These are phyloP conservation scores for Orgyia antiqua DNA, from an alignment of 2,888 invertebrate species.

Conservation along the genomic window DNA sequence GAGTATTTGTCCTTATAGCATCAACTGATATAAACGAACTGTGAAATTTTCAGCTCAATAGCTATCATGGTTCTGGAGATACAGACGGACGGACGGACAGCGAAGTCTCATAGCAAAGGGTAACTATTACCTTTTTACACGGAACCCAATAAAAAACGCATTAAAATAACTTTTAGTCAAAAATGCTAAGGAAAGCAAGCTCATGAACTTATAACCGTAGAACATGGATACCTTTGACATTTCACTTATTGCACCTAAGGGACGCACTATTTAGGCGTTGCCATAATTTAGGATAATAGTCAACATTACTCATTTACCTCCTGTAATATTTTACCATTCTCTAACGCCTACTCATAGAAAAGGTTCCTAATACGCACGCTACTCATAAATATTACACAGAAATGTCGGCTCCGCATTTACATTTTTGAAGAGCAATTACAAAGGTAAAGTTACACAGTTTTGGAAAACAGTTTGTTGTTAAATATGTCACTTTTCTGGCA, in stretches of 20 bases:
- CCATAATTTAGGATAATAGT: slow-evolving; percentile 52
- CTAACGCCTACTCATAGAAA: slow-evolving; percentile 27
- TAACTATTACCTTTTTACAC: too few relatives aligned
- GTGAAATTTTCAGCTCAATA: too few relatives aligned
- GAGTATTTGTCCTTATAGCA: too few relatives aligned
- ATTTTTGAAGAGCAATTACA: slow-evolving; percentile 49
- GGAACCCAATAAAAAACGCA: too few relatives aligned
- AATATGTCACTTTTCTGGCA: slow-evolving; percentile 33
- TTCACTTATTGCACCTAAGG: slow-evolving; percentile 22
- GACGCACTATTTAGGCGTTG: slow-evolving; percentile 23
- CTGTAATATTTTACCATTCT: slow-evolving; percentile 52
- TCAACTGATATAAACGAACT: too few relatives aligned
- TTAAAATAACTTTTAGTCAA: too few relatives aligned
- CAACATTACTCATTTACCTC: slow-evolving; percentile 48
- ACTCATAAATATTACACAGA: slow-evolving; percentile 44
- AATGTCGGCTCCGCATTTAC: slow-evolving; percentile 39
- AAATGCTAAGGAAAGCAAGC: not conserved
- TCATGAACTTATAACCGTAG: slow-evolving; percentile 3
- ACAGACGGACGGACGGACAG: too few relatives aligned
- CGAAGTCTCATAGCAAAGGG: too few relatives aligned
- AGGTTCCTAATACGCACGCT: slow-evolving; percentile 13
- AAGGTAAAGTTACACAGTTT: slow-evolving; percentile 47
- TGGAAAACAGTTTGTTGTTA: slow-evolving; percentile 36
- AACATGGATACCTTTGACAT: slow-evolving; percentile 23
- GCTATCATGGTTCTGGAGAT: too few relatives aligned